A percentile compares a stretch with the other conserved stretches of the same genome.
Evolutionary conservation across 2,113 vertebrate species (phyloP).

Genomic region (Ellobius talpinus): DNA sequence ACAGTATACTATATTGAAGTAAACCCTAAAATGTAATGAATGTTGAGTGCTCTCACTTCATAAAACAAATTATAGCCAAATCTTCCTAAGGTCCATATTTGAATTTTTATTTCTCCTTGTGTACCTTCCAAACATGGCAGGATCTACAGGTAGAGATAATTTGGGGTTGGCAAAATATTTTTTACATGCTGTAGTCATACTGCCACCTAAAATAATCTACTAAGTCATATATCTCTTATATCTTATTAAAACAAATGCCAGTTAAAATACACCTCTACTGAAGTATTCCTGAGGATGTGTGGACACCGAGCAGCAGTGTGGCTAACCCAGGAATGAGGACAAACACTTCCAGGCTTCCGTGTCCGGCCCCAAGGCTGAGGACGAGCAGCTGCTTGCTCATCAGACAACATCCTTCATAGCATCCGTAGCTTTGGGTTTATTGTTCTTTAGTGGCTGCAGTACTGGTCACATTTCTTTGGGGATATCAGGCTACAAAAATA

Average conservation of each 20-base stretch:
- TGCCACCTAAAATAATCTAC: constrained; percentile 24
- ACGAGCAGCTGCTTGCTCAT: background rate
- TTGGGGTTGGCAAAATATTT: background rate
- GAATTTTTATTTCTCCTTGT: background rate
- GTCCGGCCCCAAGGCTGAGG: background rate
- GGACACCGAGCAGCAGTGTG: too few species aligned
- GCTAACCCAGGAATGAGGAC: too few species aligned
- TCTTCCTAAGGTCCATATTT: background rate
- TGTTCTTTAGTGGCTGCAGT: background rate
- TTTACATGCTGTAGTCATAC: background rate
- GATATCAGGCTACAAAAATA: background rate
- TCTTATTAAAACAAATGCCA: constrained; percentile 27
- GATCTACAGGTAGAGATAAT: constrained; percentile 7
- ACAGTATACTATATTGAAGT: background rate
- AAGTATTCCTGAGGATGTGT: background rate
- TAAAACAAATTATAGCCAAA: background rate
- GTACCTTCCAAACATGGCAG: background rate
- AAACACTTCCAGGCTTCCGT: background rate
- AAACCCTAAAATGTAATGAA: background rate
- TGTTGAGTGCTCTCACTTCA: constrained; percentile 10
- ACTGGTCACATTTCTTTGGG: background rate
- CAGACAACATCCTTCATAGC: background rate
- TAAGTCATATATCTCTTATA: background rate
- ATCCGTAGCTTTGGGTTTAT: background rate
- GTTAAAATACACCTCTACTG: background rate